Percentiles rank a stretch among this genome's conserved stretches.
Conservation (phyloP, 2,888 invertebrate genomes). For the Cryptocheilus praepositus region DNA sequence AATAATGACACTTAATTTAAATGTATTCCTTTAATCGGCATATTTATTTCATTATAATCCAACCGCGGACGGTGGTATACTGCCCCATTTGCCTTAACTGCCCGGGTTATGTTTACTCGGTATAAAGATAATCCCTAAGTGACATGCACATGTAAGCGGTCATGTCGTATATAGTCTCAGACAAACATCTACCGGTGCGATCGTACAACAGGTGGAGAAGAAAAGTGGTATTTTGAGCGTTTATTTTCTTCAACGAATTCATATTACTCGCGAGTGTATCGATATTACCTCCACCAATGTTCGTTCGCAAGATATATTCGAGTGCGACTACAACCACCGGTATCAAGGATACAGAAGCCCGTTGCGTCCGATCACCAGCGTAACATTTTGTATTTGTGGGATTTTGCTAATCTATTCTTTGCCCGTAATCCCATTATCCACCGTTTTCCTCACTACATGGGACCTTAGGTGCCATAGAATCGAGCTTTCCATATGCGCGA, state of each 20-base stretch:
- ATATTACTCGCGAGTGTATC: not conserved
- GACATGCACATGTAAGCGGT: not conserved
- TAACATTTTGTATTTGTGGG: slow-evolving; percentile 65
- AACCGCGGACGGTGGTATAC: slow-evolving; percentile 30
- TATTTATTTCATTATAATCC: slow-evolving; percentile 53
- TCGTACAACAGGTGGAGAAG: slow-evolving; percentile 36
- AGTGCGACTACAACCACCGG: slow-evolving; percentile 19
- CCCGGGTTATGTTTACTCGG: slow-evolving; percentile 38
- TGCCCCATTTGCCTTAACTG: slow-evolving; percentile 44
- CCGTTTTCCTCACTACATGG: slow-evolving; percentile 54
- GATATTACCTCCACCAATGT: not conserved
- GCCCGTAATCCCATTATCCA: slow-evolving; percentile 67
- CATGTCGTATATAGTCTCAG: not conserved
- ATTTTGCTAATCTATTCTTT: slow-evolving; percentile 68
- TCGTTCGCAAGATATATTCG: not conserved
- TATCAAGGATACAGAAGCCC: slow-evolving; percentile 37
- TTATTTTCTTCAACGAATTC: slow-evolving; percentile 20
- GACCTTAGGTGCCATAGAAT: slow-evolving; percentile 5
- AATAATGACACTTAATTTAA: slow-evolving; percentile 42
- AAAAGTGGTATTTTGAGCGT: slow-evolving; percentile 5
- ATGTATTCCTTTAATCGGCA: slow-evolving; percentile 44
- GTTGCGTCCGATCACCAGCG: slow-evolving; percentile 47
- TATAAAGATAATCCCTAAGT: slow-evolving; percentile 26
- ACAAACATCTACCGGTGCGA: not conserved
- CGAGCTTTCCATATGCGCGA: no score